Conservation (phyloP, 1,140 invertebrate genomes). For the Lepidostoma basale region DNA sequence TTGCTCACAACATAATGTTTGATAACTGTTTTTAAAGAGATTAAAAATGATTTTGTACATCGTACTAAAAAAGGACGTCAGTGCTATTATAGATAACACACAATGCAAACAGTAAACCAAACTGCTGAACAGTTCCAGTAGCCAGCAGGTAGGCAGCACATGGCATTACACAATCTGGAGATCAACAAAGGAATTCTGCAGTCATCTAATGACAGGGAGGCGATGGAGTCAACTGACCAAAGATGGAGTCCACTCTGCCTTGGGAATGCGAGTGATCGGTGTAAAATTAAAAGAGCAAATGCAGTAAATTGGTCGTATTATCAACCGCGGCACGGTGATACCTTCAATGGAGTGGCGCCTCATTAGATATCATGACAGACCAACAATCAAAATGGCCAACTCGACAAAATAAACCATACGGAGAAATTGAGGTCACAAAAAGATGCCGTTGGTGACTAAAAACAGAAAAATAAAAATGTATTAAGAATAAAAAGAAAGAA, state of each 20-base stretch:
- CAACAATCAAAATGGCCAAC: constrained; percentile 5
- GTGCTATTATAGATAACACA: too few relatives aligned
- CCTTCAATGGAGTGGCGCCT: not conserved
- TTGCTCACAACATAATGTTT: too few relatives aligned
- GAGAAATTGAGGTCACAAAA: too few relatives aligned
- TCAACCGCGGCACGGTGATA: not conserved
- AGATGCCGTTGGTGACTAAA: too few relatives aligned
- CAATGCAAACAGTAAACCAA: too few relatives aligned
- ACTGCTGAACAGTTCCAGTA: too few relatives aligned
- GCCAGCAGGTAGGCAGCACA: too few relatives aligned
- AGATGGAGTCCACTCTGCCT: not conserved
- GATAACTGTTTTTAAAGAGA: too few relatives aligned
- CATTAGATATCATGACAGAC: constrained; percentile 16
- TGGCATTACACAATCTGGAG: too few relatives aligned
- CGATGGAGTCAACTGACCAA: not conserved
- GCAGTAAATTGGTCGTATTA: constrained; percentile 4
- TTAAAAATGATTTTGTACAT: too few relatives aligned
- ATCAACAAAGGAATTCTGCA: constrained; percentile 11
- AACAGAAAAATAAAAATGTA: not conserved
- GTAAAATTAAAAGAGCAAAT: constrained; percentile 14
- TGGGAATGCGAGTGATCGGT: constrained; percentile 2
- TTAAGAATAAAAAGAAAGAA: not conserved
- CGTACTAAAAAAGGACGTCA: too few relatives aligned
- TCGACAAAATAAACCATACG: too few relatives aligned
- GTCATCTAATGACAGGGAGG: not conserved